Conservation (phyloP, 2,113 vertebrate genomes). For the Numida meleagris region DNA sequence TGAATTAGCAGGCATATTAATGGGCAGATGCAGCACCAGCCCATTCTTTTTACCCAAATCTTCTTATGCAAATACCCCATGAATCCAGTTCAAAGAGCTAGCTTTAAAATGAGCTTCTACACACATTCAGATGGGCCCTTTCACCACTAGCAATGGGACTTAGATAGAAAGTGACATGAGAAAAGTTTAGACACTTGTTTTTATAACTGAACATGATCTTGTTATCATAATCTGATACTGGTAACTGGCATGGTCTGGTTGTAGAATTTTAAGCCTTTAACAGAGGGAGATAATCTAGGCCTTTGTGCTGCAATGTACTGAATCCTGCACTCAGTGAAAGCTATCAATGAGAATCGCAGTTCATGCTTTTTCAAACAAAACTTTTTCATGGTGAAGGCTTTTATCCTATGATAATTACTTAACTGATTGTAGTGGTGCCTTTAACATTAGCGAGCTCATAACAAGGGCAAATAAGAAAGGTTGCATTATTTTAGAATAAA, state of each 20-base stretch:
- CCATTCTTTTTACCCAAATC: slow-evolving; percentile 96
- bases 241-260: slow-evolving; percentile 89
- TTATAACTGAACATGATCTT: slow-evolving; percentile 97
- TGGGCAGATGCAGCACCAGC: slow-evolving; percentile 92
- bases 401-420: slow-evolving; percentile 91
- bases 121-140: slow-evolving; percentile 83
- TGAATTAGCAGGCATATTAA: slow-evolving; percentile 99
- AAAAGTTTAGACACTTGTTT: slow-evolving; percentile 99
- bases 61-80: slow-evolving; percentile 99
- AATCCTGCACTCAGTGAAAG: slow-evolving; percentile 87
- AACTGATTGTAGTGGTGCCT: slow-evolving; percentile 82
- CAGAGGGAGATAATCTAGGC: slow-evolving; percentile 91
- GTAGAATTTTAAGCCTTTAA: slow-evolving; percentile 89
- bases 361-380: slow-evolving; percentile 86
- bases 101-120: slow-evolving; percentile 91
- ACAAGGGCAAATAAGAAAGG: slow-evolving; percentile 40
- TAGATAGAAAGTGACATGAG: slow-evolving; percentile 97
- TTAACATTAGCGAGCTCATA: slow-evolving; percentile 58
- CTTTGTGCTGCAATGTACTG: slow-evolving; percentile 94
- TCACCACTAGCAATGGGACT: slow-evolving; percentile 80
- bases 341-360: slow-evolving; percentile 85
- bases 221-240: slow-evolving; percentile 96
- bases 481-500: slow-evolving; percentile 55
- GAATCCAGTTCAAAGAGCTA: slow-evolving; percentile 98
- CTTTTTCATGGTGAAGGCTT: slow-evolving; percentile 88